phyloP scores from a whole-genome alignment of 2,797 vertebrate genomes.

The Scleropages formosus region DNA sequence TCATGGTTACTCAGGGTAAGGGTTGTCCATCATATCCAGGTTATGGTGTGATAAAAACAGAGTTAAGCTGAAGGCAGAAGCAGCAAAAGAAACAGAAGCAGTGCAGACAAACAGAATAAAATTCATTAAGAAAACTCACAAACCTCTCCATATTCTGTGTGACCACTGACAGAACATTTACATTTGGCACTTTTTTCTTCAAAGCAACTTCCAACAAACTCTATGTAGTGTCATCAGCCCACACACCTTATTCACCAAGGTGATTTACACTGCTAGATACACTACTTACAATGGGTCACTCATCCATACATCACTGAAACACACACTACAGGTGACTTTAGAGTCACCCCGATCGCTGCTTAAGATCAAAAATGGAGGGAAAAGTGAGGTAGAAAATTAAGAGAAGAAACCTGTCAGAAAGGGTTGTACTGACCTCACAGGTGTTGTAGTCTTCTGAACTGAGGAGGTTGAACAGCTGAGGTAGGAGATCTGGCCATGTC shows the following conservation, averaged over 20 bases:
- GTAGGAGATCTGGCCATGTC: slow-evolving; percentile 90
- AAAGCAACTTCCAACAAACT: no score
- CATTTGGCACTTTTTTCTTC: no score
- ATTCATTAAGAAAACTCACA: background rate
- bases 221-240: no score
- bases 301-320: no score
- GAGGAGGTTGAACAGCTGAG: slow-evolving; percentile 90
- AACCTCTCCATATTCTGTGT: no score
- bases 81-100: background rate
- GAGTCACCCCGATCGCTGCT: no score
- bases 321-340: no score
- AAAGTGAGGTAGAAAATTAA: background rate
- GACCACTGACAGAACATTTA: no score
- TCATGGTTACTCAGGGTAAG: slow-evolving; percentile 59
- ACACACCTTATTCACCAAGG: no score
- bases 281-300: no score
- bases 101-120: background rate
- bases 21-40: slow-evolving; percentile 62
- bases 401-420: background rate
- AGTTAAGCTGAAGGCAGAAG: background rate
- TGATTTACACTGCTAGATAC: no score
- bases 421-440: slow-evolving; percentile 74
- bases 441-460: slow-evolving; percentile 94
- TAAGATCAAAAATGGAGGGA: background rate
- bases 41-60: background rate